Percentiles rank a stretch among this genome's conserved stretches.
These are phyloP conservation scores for Gryon sp. DNA, from an alignment of 1,140 invertebrate species.

Conservation along the genomic window DNA sequence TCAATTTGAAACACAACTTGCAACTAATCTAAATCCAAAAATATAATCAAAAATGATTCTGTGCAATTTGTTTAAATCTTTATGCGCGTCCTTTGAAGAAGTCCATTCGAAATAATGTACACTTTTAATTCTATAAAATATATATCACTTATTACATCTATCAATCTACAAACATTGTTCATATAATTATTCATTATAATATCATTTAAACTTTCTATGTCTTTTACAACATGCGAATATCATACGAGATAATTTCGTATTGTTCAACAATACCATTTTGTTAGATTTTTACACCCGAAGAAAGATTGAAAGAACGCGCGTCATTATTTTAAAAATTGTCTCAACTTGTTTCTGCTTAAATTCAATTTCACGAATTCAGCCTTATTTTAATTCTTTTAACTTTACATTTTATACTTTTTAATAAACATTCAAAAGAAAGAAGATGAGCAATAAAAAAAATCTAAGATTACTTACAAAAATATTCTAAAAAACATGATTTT, in stretches of 20 bases:
- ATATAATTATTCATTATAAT: slow-evolving; percentile 32
- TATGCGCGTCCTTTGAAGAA: not conserved
- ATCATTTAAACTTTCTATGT: slow-evolving; percentile 60
- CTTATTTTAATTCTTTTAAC: too few relatives aligned
- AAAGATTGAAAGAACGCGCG: slow-evolving; percentile 25
- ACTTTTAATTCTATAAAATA: slow-evolving; percentile 50
- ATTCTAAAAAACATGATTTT: too few relatives aligned
- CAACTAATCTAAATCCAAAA: not conserved
- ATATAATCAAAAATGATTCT: not conserved
- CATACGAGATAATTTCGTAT: slow-evolving; percentile 44
- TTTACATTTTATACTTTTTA: too few relatives aligned
- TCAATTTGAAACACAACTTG: too few relatives aligned
- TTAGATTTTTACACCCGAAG: slow-evolving; percentile 4
- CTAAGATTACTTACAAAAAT: too few relatives aligned
- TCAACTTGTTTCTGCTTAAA: too few relatives aligned
- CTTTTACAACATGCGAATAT: slow-evolving; percentile 53
- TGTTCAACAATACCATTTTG: slow-evolving; percentile 41
- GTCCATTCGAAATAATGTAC: slow-evolving; percentile 14
- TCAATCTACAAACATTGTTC: slow-evolving; percentile 32
- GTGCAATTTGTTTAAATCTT: not conserved
- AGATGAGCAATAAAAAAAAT: too few relatives aligned
- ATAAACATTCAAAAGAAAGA: too few relatives aligned
- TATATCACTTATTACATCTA: slow-evolving; percentile 51
- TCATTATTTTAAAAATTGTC: too few relatives aligned
- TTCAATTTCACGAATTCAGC: too few relatives aligned